Percentiles rank a stretch among this genome's conserved stretches.
These are phyloP conservation scores for Porites divaricata DNA, from an alignment of 92 coral and sea anemone genomes.

Conservation along the genomic window DNA sequence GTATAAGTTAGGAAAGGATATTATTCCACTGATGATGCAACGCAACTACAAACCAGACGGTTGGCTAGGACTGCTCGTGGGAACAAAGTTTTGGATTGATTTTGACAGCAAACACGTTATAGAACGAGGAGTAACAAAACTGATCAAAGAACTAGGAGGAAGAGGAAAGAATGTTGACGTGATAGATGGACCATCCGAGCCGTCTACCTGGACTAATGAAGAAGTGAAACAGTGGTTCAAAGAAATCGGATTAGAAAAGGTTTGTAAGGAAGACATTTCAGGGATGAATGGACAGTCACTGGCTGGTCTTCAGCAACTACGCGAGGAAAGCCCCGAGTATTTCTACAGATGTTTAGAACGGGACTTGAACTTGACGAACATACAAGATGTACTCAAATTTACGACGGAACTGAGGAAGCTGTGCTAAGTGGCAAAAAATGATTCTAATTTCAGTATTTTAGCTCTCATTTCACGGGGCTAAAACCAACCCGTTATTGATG, in stretches of 20 bases:
- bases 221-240: no score
- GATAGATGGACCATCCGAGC: conserved; percentile 14
- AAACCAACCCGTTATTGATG: conserved; percentile 28
- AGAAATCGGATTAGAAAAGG: not conserved
- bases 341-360: conserved; percentile 48
- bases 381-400: conserved; percentile 49
- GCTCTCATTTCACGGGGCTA: conserved; percentile 5
- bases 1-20: conserved; percentile 51
- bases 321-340: conserved; percentile 50
- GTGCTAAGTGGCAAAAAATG: conserved; percentile 46
- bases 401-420: conserved; percentile 45
- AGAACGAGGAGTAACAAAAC: conserved; percentile 4
- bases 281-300: conserved; percentile 49
- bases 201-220: conserved; percentile 28
- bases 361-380: conserved; percentile 25
- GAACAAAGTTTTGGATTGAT: conserved; percentile 52
- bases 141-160: not conserved
- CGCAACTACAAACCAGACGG: conserved; percentile 65
- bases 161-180: conserved; percentile 44
- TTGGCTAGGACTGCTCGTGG: conserved; percentile 68
- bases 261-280: conserved; percentile 39
- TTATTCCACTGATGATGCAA: conserved; percentile 73
- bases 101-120: conserved; percentile 34
- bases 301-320: conserved; percentile 49
- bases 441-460: conserved; percentile 51